phyloP scores from a whole-genome alignment of 2,888 invertebrate species.

The Drosophila putrida region DNA sequence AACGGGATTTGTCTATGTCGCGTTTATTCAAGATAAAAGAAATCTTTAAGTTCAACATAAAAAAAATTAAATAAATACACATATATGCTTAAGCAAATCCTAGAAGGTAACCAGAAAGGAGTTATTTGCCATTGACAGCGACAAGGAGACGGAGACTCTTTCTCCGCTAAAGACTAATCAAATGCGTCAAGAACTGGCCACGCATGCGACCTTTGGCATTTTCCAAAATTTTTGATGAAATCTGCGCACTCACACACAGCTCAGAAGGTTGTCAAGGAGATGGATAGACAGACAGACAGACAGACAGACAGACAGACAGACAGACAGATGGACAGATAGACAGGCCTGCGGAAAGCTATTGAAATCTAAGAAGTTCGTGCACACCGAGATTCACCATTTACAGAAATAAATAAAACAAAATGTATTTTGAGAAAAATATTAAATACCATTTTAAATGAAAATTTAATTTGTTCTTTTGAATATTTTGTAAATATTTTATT shows the following conservation, averaged over 20 bases:
- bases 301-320: slow-evolving; percentile 3
- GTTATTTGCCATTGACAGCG: slow-evolving; percentile 14
- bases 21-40: no score
- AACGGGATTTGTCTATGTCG: neutral
- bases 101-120: slow-evolving; percentile 24
- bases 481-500: neutral
- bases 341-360: slow-evolving; percentile 5
- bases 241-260: slow-evolving; percentile 5
- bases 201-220: slow-evolving; percentile 62
- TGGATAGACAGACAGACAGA: slow-evolving; percentile 3
- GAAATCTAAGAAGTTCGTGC: neutral
- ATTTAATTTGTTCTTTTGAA: no score
- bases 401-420: no score
- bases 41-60: slow-evolving; percentile 28
- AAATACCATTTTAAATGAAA: no score
- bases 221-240: slow-evolving; percentile 44
- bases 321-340: slow-evolving; percentile 1
- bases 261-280: slow-evolving; percentile 15
- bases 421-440: no score
- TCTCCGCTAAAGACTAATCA: slow-evolving; percentile 51
- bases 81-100: slow-evolving; percentile 43
- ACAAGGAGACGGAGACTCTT: slow-evolving; percentile 21
- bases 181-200: slow-evolving; percentile 57
- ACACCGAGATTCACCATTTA: slow-evolving; percentile 9
- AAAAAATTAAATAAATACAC: slow-evolving; percentile 6